phyloP scores from a whole-genome alignment of 2,888 invertebrate species.

The Oeneis ivallda region DNA sequence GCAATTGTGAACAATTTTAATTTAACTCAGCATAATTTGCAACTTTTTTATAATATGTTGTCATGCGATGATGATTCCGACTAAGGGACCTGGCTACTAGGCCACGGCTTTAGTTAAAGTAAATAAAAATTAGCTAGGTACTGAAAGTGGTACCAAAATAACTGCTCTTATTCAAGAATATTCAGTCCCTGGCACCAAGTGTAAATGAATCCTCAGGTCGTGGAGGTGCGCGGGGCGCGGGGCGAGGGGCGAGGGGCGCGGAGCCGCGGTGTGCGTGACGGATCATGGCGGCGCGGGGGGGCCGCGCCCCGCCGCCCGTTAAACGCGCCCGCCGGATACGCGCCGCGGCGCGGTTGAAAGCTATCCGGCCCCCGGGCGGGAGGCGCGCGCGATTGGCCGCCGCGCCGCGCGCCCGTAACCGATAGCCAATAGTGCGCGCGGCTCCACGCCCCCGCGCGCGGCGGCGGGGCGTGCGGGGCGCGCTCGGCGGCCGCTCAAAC shows the following conservation, averaged over 20 bases:
- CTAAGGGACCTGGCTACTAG: not conserved
- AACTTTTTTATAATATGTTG: too few relatives aligned
- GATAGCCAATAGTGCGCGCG: constrained; percentile 72
- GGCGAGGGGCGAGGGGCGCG: constrained; percentile 36
- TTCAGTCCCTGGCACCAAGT: constrained; percentile 51
- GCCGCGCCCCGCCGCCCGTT: constrained; percentile 73
- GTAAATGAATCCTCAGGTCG: constrained; percentile 54
- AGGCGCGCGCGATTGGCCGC: constrained; percentile 71
- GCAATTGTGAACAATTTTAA: not conserved
- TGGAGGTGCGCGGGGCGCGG: not conserved
- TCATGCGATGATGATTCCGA: not conserved
- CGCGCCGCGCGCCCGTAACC: constrained; percentile 66
- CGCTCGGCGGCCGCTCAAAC: constrained; percentile 54
- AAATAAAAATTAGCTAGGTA: not conserved
- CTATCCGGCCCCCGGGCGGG: constrained; percentile 63
- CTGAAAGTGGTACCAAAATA: not conserved
- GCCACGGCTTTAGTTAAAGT: not conserved
- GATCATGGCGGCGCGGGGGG: constrained; percentile 80
- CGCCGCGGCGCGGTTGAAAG: constrained; percentile 72
- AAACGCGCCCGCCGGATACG: constrained; percentile 77
- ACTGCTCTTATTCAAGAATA: constrained; percentile 18
- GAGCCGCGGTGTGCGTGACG: constrained; percentile 72
- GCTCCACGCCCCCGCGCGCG: constrained; percentile 58
- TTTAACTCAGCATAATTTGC: not conserved
- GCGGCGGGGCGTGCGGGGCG: constrained; percentile 40